These are phyloP conservation scores for Philonicus albiceps DNA, from an alignment of 2,888 invertebrate genomes.

Conservation along the genomic window DNA sequence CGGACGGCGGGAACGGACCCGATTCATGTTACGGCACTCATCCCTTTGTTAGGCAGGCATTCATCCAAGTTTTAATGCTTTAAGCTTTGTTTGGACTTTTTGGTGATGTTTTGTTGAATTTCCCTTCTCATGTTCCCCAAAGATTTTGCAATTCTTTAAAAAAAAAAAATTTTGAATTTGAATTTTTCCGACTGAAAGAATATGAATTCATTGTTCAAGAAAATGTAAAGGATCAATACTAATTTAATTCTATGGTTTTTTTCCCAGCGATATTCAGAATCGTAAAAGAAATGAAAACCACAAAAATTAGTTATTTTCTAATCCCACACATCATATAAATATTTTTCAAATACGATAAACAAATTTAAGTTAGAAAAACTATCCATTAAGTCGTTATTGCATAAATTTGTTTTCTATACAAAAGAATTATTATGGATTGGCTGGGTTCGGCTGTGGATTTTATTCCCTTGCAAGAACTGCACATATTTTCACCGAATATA, in stretches of 20 bases:
- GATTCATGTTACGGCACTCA: conserved; percentile 29
- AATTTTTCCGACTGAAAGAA: neutral
- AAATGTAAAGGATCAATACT: neutral
- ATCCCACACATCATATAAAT: too few relatives aligned
- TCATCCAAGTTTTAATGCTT: conserved; percentile 37
- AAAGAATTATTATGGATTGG: too few relatives aligned
- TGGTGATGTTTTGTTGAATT: neutral
- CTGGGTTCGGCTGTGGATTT: too few relatives aligned
- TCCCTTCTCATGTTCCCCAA: neutral
- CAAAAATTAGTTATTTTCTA: too few relatives aligned
- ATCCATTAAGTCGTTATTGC: too few relatives aligned
- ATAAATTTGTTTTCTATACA: too few relatives aligned
- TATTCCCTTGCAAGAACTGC: too few relatives aligned
- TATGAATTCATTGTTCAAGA: neutral
- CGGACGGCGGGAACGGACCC: neutral
- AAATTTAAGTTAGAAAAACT: too few relatives aligned
- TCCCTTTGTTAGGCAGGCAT: conserved; percentile 30
- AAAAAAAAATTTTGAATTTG: neutral
- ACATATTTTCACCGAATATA: too few relatives aligned
- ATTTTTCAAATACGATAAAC: too few relatives aligned
- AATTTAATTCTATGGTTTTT: neutral
- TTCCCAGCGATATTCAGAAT: too few relatives aligned
- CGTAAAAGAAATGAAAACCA: too few relatives aligned
- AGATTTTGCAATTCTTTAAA: neutral
- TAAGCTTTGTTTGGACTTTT: conserved; percentile 29